Conservation (phyloP, 2,797 vertebrate species). For the Artibeus lituratus region DNA sequence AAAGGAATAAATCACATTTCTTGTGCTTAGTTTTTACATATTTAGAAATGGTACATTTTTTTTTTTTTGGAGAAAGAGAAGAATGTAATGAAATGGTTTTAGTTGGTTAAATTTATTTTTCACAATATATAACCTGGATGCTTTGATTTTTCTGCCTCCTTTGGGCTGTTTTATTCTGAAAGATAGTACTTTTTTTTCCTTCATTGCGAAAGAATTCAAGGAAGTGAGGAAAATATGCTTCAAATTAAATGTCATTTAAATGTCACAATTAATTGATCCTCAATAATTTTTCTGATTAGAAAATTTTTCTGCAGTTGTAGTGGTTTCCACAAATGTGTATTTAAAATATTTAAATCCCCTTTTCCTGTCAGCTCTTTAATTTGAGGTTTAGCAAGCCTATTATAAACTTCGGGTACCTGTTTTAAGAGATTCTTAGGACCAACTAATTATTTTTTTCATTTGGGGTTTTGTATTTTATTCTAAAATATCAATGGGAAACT, state of each 20-base stretch:
- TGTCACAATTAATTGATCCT: background rate
- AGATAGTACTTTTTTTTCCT: background rate
- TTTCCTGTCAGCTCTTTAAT: background rate
- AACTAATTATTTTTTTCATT: background rate
- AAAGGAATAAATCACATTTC: background rate
- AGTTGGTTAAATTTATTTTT: constrained; percentile 38
- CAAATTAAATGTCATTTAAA: constrained; percentile 41
- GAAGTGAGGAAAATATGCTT: background rate
- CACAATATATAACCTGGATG: background rate
- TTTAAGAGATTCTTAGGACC: background rate
- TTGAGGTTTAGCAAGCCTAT: background rate
- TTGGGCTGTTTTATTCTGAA: constrained; percentile 20
- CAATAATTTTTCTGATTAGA: background rate
- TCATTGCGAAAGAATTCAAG: constrained; percentile 24
- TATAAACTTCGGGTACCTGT: background rate
- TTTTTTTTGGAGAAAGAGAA: constrained; percentile 12
- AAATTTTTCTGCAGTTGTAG: background rate
- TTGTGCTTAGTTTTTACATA: background rate
- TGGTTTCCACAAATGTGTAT: background rate
- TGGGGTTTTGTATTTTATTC: constrained; percentile 5
- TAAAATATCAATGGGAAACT: background rate
- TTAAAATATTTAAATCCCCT: background rate
- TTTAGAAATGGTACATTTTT: background rate
- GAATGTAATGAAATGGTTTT: background rate
- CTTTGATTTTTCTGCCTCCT: background rate